Evolutionary conservation across 2,888 invertebrate genomes (phyloP), one percentile per base, ranked within the genome.

Genomic region (Clusia tigrina): DNA sequence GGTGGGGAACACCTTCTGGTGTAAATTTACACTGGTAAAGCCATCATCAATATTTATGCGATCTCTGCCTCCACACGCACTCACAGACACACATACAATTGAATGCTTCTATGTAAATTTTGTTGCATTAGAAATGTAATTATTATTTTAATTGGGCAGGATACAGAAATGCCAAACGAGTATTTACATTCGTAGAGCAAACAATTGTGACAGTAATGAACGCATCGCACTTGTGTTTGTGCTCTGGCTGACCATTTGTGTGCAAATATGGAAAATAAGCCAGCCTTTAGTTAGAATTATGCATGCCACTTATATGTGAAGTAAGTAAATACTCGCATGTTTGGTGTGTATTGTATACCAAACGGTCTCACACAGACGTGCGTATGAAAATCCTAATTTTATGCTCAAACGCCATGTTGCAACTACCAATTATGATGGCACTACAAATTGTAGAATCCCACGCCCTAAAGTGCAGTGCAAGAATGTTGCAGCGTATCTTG

Each of bases 71-170:
- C 66, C 65, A 65, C 56, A 62, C 46, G 20, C 26, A 51, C 18
- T 15, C 23, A 37, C 23, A 1, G 20, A 18, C 38, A n/a, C 12
- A 32, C 12, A 22, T 15, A 12, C 23, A 18, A n/a, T 42, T 25
- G 57, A 15, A n/a, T 42, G n/a, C n/a, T 3, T 42, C 42, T 54
- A 69, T 74, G 72, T 71, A 73, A 73, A 75, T 73, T 74, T 70
- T 70, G 67, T 70, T 76, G 71, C 78, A 79, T 79, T 79, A 79
- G 79, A 78, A 75, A 78, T 76, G 79, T 78, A 79, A 79, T 79
- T 79, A 79, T 79, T 79, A 78, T 79, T 79, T 79, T 79, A 79
- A 79, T 79, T 79, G 79, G 76, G 74, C 72, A 70, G 69, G 48
- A 48, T 6, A 18, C 22, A 37, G 51, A 37, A 32, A 32, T 22